These are phyloP conservation scores for Diabrotica virgifera DNA, from an alignment of 1,140 invertebrate genomes.

Conservation along the genomic window DNA sequence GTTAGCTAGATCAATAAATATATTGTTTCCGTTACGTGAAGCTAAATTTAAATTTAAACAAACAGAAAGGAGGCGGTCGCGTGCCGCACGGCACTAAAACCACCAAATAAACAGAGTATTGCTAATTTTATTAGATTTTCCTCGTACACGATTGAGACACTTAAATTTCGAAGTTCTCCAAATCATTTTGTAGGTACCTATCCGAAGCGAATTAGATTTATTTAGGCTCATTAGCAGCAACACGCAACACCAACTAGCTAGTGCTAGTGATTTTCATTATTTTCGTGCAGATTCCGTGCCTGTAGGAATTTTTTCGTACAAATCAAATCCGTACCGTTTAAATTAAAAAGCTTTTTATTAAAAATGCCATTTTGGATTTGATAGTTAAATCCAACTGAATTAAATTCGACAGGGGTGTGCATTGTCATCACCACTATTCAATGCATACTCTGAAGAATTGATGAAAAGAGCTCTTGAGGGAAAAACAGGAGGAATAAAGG, in stretches of 20 bases:
- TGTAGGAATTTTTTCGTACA: not conserved
- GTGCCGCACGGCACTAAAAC: slow-evolving; percentile 22
- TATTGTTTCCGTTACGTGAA: slow-evolving; percentile 19
- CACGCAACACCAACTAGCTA: slow-evolving; percentile 20
- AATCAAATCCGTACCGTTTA: no score
- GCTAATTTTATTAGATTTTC: slow-evolving; percentile 34
- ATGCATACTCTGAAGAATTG: no score
- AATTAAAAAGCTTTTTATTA: no score
- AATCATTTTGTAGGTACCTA: slow-evolving; percentile 24
- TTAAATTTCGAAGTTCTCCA: slow-evolving; percentile 22
- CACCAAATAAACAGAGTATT: slow-evolving; percentile 26
- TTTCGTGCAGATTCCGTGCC: not conserved
- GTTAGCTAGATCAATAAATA: slow-evolving; percentile 10
- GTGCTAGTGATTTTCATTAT: slow-evolving; percentile 2
- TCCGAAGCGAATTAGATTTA: slow-evolving; percentile 23
- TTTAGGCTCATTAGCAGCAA: slow-evolving; percentile 25
- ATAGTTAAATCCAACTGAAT: no score
- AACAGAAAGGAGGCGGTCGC: slow-evolving; percentile 19
- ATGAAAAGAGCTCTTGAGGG: no score
- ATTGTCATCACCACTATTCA: no score
- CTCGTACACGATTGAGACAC: slow-evolving; percentile 28
- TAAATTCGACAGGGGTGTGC: no score
- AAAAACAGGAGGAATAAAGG: no score
- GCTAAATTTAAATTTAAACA: slow-evolving; percentile 29
- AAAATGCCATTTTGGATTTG: no score